phyloP scores from a whole-genome alignment of 2,888 invertebrate genomes.

The Oligia fasciuncula region DNA sequence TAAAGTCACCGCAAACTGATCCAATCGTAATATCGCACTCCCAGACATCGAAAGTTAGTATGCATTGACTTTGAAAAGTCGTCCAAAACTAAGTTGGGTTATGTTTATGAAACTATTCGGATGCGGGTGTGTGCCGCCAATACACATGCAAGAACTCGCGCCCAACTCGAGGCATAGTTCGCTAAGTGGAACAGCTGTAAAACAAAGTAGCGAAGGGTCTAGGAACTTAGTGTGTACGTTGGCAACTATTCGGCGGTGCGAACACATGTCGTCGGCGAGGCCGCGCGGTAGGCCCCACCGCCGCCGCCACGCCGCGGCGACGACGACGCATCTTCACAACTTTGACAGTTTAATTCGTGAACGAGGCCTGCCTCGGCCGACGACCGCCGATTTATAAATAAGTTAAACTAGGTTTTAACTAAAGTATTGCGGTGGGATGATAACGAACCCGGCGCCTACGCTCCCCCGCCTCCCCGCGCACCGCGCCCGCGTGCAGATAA shows the following conservation, averaged over 20 bases:
- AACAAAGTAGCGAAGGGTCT: constrained; percentile 90
- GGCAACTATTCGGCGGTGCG: constrained; percentile 78
- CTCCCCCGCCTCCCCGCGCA: constrained; percentile 76
- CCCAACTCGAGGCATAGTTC: constrained; percentile 89
- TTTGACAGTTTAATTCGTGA: constrained; percentile 85
- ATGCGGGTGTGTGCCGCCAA: constrained; percentile 88
- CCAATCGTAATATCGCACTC: constrained; percentile 89
- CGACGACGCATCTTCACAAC: constrained; percentile 73
- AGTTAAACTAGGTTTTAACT: constrained; percentile 88
- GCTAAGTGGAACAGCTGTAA: constrained; percentile 90
- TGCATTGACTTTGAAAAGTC: constrained; percentile 91
- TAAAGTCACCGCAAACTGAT: constrained; percentile 88
- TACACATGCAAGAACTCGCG: constrained; percentile 90
- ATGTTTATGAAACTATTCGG: constrained; percentile 90
- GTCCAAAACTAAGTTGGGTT: constrained; percentile 90
- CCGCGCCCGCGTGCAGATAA: constrained; percentile 88
- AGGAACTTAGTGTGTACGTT: constrained; percentile 89
- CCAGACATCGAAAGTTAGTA: constrained; percentile 90
- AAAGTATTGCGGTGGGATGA: constrained; percentile 87
- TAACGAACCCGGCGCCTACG: constrained; percentile 85
- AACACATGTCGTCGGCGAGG: constrained; percentile 78
- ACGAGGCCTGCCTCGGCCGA: constrained; percentile 75
- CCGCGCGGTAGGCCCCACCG: constrained; percentile 65
- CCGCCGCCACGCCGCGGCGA: constrained; percentile 39
- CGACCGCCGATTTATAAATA: constrained; percentile 87